phyloP scores from a whole-genome alignment of 2,888 invertebrate species.

The Rapana venosa region DNA sequence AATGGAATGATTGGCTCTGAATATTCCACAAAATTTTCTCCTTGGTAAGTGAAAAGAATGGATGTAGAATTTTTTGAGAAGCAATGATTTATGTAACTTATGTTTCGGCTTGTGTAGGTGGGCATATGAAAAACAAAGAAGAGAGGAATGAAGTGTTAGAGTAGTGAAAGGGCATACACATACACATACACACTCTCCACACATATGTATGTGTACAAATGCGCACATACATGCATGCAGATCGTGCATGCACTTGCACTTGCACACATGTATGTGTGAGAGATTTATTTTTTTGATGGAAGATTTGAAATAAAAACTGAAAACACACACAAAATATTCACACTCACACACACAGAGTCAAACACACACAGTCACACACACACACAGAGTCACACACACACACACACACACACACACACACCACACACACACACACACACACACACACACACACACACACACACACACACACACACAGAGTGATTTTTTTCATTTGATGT shows the following conservation, averaged over 20 bases:
- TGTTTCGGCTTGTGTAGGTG: too few species aligned
- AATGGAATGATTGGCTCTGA: conserved; percentile 73
- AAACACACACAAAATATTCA: not conserved
- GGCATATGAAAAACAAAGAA: too few species aligned
- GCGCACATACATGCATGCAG: not conserved
- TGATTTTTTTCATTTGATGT: too few species aligned
- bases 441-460: not conserved
- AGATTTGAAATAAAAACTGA: too few species aligned
- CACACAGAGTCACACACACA: not conserved
- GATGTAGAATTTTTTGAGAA: not conserved
- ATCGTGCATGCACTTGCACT: not conserved
- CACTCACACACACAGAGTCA: too few species aligned
- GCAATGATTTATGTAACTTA: too few species aligned
- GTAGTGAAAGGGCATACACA: too few species aligned
- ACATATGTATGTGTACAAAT: not conserved
- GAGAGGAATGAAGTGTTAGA: too few species aligned
- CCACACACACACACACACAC: not conserved
- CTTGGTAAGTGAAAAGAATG: conserved; percentile 60
- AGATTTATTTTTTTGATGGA: too few species aligned
- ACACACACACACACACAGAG: too few species aligned
- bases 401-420: not conserved
- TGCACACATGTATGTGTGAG: not conserved
- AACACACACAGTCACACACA: not conserved
- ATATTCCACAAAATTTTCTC: conserved; percentile 74
- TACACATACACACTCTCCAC: too few species aligned